phyloP scores from a whole-genome alignment of 2,797 vertebrate genomes.

The Manis crassicaudata region DNA sequence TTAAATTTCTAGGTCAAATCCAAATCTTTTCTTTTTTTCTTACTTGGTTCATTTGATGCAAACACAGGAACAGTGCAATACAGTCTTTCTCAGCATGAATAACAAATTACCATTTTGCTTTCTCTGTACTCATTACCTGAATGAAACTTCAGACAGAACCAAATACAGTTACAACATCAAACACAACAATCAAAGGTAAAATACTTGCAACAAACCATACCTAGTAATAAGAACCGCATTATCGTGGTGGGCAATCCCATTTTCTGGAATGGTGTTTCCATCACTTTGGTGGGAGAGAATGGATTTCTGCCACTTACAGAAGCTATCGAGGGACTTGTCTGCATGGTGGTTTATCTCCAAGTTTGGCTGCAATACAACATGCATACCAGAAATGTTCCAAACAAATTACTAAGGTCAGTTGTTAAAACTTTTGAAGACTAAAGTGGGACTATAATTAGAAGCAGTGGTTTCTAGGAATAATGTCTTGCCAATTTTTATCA shows the following conservation, averaged over 20 bases:
- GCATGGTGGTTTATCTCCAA: slow-evolving; percentile 99
- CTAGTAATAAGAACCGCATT: slow-evolving; percentile 99
- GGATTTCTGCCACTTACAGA: slow-evolving; percentile 99
- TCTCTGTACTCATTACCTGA: slow-evolving; percentile 66
- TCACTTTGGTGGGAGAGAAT: slow-evolving; percentile 97
- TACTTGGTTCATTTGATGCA: slow-evolving; percentile 53
- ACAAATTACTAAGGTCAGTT: slow-evolving; percentile 90
- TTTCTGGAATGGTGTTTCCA: slow-evolving; percentile 98
- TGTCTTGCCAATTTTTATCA: slow-evolving; percentile 87
- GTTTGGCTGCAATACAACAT: slow-evolving; percentile 95
- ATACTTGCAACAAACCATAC: slow-evolving; percentile 91
- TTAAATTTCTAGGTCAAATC: slow-evolving; percentile 55
- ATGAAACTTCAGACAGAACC: slow-evolving; percentile 39
- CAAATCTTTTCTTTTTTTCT: slow-evolving; percentile 54
- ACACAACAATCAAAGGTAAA: slow-evolving; percentile 80
- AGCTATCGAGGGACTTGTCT: slow-evolving; percentile 99
- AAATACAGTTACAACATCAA: slow-evolving; percentile 81
- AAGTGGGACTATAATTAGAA: slow-evolving; percentile 90
- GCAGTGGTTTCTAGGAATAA: slow-evolving; percentile 89
- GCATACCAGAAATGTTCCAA: slow-evolving; percentile 90
- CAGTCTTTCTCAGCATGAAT: slow-evolving; percentile 65
- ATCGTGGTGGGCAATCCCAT: slow-evolving; percentile 99
- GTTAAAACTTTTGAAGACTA: slow-evolving; percentile 90
- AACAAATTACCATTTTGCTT: slow-evolving; percentile 64
- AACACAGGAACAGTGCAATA: slow-evolving; percentile 63